phyloP scores from a whole-genome alignment of 2,888 invertebrate species.

The Leucophenga maculata region DNA sequence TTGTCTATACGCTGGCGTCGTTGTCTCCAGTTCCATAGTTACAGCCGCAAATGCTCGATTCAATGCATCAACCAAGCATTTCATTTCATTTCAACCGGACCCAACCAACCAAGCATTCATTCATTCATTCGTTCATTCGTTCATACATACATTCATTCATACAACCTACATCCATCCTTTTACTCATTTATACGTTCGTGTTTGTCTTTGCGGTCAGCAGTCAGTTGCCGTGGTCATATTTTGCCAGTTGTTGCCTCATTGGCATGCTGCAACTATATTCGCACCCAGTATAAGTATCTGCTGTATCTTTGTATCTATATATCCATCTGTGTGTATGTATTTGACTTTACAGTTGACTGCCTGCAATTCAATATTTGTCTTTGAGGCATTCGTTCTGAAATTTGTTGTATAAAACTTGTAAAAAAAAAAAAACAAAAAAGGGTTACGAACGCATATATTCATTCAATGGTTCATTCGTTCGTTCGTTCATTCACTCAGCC shows the following conservation, averaged over 20 bases:
- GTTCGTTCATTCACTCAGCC: slow-evolving; percentile 7
- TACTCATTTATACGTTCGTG: background rate
- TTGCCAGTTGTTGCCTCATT: slow-evolving; percentile 16
- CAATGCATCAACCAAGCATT: too few species aligned
- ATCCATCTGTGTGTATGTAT: slow-evolving; percentile 50
- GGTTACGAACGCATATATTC: slow-evolving; percentile 10
- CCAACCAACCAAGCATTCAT: too few species aligned
- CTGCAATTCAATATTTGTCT: slow-evolving; percentile 60
- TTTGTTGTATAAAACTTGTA: slow-evolving; percentile 14
- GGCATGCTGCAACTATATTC: slow-evolving; percentile 15
- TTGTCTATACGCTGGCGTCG: background rate
- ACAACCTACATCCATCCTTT: background rate
- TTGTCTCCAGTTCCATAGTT: background rate
- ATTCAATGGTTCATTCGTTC: background rate
- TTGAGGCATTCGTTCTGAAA: slow-evolving; percentile 37
- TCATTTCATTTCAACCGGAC: too few species aligned
- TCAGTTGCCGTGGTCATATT: slow-evolving; percentile 13
- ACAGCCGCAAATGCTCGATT: too few species aligned
- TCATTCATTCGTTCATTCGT: background rate
- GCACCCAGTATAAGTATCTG: slow-evolving; percentile 22
- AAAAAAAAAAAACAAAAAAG: slow-evolving; percentile 1
- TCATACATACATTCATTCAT: background rate
- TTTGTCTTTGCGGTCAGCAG: slow-evolving; percentile 17
- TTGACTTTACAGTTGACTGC: slow-evolving; percentile 62
- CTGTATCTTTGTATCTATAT: slow-evolving; percentile 23